Base-by-base conservation (phyloP, 2,113 vertebrate genomes). In the Psittacula cyanocephala region DNA sequence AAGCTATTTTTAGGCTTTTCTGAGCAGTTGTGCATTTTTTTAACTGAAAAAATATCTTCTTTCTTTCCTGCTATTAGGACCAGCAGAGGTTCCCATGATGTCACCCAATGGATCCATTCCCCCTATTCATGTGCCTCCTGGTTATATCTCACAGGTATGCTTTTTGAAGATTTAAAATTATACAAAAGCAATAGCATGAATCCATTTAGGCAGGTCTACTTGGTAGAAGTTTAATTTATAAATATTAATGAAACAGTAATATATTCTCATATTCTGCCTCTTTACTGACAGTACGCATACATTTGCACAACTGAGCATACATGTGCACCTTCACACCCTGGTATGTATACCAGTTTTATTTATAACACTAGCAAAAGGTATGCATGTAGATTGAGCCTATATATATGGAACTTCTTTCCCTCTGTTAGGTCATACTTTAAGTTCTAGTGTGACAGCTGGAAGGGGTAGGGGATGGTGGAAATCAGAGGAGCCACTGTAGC, bases 1-100 rank as follows among this genome's bases (percentile, higher is more conserved):
- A 86, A 78, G 74, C 53, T 93, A 71, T 96, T 96, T 81, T 96
- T 95, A 92, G 76, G 37, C 39, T 95, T 92, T 86, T 92, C 67
- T 89, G 39, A 89, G 63, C 29, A 60, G 53, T 44, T 64, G 43
- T 57, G 25, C 33, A 43, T 71, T 86, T 44, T 74, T 60, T 89
- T 59, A 60, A 62, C 70, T 60, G 39, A 52, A 37, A 64, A 53
- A 79, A 35, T 88, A 52, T 52, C 47, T 92, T 83, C 57, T 59
- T 35, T 59, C 18, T 95, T 10, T 88, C 37, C 75, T 67, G 59
- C 17, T 84, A 1, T 41, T 91, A 99, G 99, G 99, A 97, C 99
- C 99, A 77, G 99, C 99, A 81, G 99, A 99, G 95, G 99, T 99
- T 96, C 99, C 99, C 91, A 99, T 99, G 99, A 99, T 99, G 99